These are phyloP conservation scores for Euproctis similis DNA, from an alignment of 2,888 invertebrate species.

Conservation along the genomic window DNA sequence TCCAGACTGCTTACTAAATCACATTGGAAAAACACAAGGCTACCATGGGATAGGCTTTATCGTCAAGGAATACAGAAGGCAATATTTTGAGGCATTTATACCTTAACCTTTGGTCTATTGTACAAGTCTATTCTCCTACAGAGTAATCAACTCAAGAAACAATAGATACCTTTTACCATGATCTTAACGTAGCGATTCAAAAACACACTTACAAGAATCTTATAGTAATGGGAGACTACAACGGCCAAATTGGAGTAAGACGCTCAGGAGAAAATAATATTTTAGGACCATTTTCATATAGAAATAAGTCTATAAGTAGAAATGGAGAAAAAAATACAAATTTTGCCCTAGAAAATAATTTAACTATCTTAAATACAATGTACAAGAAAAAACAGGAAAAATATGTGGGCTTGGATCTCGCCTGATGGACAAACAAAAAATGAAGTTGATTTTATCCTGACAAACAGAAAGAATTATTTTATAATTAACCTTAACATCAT, in stretches of 20 bases:
- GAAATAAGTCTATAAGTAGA: conserved; percentile 17
- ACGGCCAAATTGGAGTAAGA: conserved; percentile 8
- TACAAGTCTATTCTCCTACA: too few relatives aligned
- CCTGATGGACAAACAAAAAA: conserved; percentile 10
- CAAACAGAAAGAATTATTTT: conserved; percentile 5
- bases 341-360: conserved; percentile 14
- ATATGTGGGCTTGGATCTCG: conserved; percentile 18
- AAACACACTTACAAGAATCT: too few relatives aligned
- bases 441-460: conserved; percentile 13
- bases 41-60: conserved; percentile 22
- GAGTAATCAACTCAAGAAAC: too few relatives aligned
- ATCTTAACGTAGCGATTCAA: too few relatives aligned
- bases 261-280: not conserved
- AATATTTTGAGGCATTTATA: conserved; percentile 14
- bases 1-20: conserved; percentile 13
- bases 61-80: conserved; percentile 15
- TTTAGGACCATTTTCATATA: conserved; percentile 1
- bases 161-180: too few relatives aligned
- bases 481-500: conserved; percentile 1
- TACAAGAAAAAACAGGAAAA: conserved; percentile 10
- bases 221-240: too few relatives aligned
- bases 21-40: conserved; percentile 16
- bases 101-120: too few relatives aligned
- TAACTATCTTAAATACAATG: too few relatives aligned
- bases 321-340: conserved; percentile 15